Base-by-base conservation (phyloP, 2,888 invertebrate species). In the Eucriotettix oculatus region DNA sequence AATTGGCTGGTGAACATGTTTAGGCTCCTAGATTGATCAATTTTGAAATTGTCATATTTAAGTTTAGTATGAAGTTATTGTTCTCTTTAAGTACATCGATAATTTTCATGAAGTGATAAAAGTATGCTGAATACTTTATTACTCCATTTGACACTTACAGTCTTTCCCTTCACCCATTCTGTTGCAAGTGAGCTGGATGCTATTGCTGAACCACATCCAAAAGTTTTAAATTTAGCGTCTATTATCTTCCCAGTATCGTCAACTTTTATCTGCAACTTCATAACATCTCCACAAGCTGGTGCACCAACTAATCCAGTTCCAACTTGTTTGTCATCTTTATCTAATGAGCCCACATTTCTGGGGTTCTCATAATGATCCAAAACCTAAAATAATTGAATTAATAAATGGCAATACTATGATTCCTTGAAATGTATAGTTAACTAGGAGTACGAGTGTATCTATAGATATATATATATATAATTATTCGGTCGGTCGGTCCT, bases 341-440 rank as follows among this genome's bases (percentile, higher is more conserved):
- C 93, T 68, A 99, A 71, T 0, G 97, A 92, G 0, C 99, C 99
- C 60, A 99, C 98, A 78, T 99, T 99, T 62, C 98, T 82, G 1
- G 99, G 99, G 75, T 99, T 99, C 75, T 99, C 98, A 73, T 99
- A 99, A 73, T 99, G 99, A 73, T 99, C 99, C 67, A 99, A 85
- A 16, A 97, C 95, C 91, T 96, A 67, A 53, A 72, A 67, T 67
- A 48, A 64, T n/a, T 54, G 16, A 48, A 48, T n/a, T n/a, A n/a
- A n/a, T 5, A 16, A 54, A 12, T 11, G 12, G 11, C 16, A 54
- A 10, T 17, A 54, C 17, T 17, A 54, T 9, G 16, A 3, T 48
- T 48, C 48, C 14, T 5, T 48, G 1, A 1, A n/a, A 48, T 29
- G 7, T 29, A 29, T 2, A 29, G 48, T 14, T n/a, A 48, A 48